phyloP scores from a whole-genome alignment of 2,113 vertebrate species.

The Hippolais icterina region DNA sequence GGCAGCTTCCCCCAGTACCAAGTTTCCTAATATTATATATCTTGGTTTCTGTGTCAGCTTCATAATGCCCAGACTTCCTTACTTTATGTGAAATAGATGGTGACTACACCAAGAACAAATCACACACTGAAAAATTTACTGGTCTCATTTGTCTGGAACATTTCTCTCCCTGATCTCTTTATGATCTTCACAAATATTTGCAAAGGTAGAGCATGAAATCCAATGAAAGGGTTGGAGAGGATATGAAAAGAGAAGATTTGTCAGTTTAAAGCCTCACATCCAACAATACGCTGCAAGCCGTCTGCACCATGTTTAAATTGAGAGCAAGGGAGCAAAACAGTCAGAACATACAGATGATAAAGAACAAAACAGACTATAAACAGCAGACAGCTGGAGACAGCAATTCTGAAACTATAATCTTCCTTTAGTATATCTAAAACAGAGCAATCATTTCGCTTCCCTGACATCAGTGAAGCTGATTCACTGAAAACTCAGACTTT shows the following conservation, averaged over 20 bases:
- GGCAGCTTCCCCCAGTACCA: not conserved
- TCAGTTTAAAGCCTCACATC: conserved; percentile 44
- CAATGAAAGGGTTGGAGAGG: not conserved
- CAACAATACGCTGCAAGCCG: not conserved
- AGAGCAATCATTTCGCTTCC: conserved; percentile 12
- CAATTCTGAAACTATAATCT: conserved; percentile 32
- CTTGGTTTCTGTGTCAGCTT: not conserved
- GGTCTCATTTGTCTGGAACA: not conserved
- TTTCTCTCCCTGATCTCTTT: conserved; percentile 21
- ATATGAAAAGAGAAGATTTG: conserved; percentile 17
- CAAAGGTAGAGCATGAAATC: conserved; percentile 38
- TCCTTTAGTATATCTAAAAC: conserved; percentile 37
- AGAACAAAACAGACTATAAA: conserved; percentile 37
- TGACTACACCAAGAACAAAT: not conserved
- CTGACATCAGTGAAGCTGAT: conserved; percentile 27
- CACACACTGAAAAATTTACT: not conserved
- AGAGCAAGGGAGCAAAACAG: conserved; percentile 49
- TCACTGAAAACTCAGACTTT: conserved; percentile 28
- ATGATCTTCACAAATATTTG: conserved; percentile 50
- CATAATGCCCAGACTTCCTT: not conserved
- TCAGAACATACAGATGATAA: conserved; percentile 16
- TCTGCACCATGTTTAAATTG: conserved; percentile 36
- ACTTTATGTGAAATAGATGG: not conserved
- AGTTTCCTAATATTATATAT: not conserved
- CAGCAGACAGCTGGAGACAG: conserved; percentile 7